Evolutionary conservation across 2,797 vertebrate genomes (phyloP).

Genomic region (Phrynocephalus guinanensis): DNA sequence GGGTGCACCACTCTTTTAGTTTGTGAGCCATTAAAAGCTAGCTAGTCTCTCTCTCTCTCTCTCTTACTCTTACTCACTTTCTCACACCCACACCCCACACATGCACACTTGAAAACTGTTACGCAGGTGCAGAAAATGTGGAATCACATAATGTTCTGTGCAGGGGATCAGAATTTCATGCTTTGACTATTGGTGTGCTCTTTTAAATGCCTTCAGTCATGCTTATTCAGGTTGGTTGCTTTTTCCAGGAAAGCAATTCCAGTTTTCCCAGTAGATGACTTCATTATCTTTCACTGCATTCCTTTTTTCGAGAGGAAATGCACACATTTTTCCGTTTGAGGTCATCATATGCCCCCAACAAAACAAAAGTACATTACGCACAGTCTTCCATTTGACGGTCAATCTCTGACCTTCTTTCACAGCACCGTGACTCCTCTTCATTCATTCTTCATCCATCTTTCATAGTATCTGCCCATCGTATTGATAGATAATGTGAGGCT

Average conservation of each 20-base stretch:
- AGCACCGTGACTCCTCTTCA: not conserved
- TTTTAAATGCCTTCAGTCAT: not conserved
- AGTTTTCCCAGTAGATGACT: not conserved
- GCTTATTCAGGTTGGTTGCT: not conserved
- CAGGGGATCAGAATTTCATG: not conserved
- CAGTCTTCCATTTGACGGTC: not conserved
- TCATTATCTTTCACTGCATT: not conserved
- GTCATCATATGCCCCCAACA: not conserved
- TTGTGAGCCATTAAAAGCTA: not conserved
- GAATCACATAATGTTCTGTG: not conserved
- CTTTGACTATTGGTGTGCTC: not conserved
- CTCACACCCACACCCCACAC: not conserved
- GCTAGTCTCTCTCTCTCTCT: not conserved
- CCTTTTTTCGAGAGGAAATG: not conserved
- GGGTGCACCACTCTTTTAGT: not conserved
- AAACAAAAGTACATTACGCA: not conserved
- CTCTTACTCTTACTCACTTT: no score
- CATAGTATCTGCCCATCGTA: slow-evolving; percentile 11
- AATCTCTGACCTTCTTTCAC: not conserved
- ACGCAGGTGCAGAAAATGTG: not conserved
- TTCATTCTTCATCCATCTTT: slow-evolving; percentile 25
- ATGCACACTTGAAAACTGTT: not conserved
- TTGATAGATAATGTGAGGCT: slow-evolving; percentile 23
- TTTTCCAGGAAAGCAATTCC: not conserved
- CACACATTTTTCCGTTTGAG: not conserved